A percentile compares a stretch with the other conserved stretches of the same genome.
These are phyloP conservation scores for Elephantulus edwardii DNA, from an alignment of 2,113 vertebrate species.

Conservation along the genomic window DNA sequence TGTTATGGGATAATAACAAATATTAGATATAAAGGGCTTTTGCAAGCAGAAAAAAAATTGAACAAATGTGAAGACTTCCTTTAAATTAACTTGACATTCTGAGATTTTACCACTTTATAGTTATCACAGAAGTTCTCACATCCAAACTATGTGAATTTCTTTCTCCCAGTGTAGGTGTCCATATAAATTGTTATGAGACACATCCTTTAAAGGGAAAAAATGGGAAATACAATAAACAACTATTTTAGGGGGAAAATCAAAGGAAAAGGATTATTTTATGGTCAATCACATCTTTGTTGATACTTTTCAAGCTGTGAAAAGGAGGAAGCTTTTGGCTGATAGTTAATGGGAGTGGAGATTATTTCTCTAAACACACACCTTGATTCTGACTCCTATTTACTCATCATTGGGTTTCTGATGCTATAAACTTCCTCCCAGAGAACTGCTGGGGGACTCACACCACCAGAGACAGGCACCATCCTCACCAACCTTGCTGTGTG, in stretches of 20 bases:
- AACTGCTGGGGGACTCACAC: too few species aligned
- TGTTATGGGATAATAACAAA: conserved; percentile 1
- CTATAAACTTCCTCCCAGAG: too few species aligned
- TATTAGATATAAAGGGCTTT: not conserved
- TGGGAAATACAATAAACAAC: not conserved
- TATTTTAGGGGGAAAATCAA: too few species aligned
- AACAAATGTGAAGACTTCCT: not conserved
- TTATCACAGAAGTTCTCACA: not conserved
- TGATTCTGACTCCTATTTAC: too few species aligned
- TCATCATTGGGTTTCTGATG: too few species aligned
- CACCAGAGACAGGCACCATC: too few species aligned
- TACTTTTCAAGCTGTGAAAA: conserved; percentile 6
- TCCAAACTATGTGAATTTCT: conserved; percentile 2
- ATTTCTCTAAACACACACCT: too few species aligned
- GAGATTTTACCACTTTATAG: not conserved
- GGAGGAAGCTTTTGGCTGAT: not conserved
- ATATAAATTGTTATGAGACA: not conserved
- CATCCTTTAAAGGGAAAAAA: not conserved
- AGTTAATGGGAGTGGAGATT: too few species aligned
- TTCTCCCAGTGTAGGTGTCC: conserved; percentile 1
- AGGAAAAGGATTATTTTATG: too few species aligned
- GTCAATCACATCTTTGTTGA: not conserved
- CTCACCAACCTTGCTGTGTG: too few species aligned
- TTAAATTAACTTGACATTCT: not conserved
- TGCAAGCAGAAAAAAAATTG: not conserved